Conservation (phyloP, 2,113 vertebrate species). For the Myiopsitta monachus region DNA sequence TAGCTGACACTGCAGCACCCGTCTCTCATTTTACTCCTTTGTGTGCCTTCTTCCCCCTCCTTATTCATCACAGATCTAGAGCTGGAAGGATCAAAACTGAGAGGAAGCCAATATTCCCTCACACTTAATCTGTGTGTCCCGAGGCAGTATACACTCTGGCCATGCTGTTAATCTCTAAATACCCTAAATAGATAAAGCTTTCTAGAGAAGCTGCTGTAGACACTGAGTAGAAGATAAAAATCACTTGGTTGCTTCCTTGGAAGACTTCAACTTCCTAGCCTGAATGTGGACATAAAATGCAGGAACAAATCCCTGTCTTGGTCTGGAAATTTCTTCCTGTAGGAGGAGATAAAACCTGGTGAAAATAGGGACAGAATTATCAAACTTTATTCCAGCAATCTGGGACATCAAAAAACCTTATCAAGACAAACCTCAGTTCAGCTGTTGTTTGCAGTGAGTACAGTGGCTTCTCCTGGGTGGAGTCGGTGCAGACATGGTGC, state of each 20-base stretch:
- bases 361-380: background rate
- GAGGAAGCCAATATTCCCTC: constrained; percentile 9
- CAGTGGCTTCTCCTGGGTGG: background rate
- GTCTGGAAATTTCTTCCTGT: constrained; percentile 11
- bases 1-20: background rate
- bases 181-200: constrained; percentile 20
- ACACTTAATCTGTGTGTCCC: constrained; percentile 10
- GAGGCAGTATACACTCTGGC: background rate
- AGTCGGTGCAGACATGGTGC: rapidly evolving
- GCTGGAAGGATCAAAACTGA: background rate
- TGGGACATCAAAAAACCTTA: background rate
- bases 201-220: constrained; percentile 33
- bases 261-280: background rate
- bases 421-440: background rate
- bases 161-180: constrained; percentile 29
- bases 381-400: background rate
- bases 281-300: background rate
- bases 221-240: background rate
- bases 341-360: constrained; percentile 9
- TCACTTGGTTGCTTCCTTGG: constrained; percentile 13
- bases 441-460: background rate
- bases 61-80: constrained; percentile 3
- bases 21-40: background rate
- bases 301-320: background rate
- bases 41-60: background rate